Evolutionary conservation across 1,140 invertebrate species (phyloP).

Genomic region (Calephelis virginiensis): DNA sequence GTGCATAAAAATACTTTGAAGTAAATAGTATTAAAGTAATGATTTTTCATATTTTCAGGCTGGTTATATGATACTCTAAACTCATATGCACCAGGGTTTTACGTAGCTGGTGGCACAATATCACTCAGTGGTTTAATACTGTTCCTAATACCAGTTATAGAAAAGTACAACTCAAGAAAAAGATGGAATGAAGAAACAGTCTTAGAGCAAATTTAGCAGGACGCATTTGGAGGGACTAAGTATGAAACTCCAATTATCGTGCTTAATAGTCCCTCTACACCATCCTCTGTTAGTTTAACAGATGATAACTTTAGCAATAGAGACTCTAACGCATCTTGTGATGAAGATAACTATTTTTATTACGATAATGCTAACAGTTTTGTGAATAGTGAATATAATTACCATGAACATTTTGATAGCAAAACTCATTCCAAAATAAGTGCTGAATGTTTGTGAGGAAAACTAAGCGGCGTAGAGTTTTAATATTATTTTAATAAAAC

Average conservation of each 20-base stretch:
- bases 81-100: constrained; percentile 92
- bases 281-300: constrained; percentile 47
- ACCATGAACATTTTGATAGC: constrained; percentile 41
- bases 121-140: constrained; percentile 92
- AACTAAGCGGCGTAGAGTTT: background rate
- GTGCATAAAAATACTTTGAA: background rate
- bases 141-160: constrained; percentile 90
- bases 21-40: background rate
- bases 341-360: constrained; percentile 34
- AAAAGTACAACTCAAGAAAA: constrained; percentile 68
- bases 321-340: constrained; percentile 64
- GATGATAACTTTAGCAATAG: constrained; percentile 64
- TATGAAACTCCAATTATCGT: constrained; percentile 57
- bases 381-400: constrained; percentile 45
- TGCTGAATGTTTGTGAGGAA: constrained; percentile 37
- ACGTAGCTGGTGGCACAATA: constrained; percentile 89
- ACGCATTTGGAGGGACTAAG: constrained; percentile 39
- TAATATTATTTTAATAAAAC: constrained; percentile 1
- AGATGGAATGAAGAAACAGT: constrained; percentile 47
- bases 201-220: constrained; percentile 67
- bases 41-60: constrained; percentile 78
- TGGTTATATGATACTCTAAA: constrained; percentile 86
- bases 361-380: constrained; percentile 39
- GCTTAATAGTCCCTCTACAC: constrained; percentile 66
- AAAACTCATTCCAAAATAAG: constrained; percentile 63